These are phyloP conservation scores for Parazoanthus darwini DNA, from an alignment of 92 coral and sea anemone species.

Conservation along the genomic window DNA sequence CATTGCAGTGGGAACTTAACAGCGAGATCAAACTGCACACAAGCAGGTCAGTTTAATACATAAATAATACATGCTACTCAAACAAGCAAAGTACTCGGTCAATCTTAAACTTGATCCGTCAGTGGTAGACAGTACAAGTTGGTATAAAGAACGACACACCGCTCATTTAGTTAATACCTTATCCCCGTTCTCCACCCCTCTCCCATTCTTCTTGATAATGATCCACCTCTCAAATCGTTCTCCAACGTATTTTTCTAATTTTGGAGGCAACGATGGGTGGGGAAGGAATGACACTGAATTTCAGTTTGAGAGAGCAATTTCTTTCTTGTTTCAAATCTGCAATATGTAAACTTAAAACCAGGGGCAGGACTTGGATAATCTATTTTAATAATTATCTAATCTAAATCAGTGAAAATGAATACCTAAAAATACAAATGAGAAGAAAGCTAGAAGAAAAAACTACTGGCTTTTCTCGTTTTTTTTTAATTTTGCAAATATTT, in stretches of 20 bases:
- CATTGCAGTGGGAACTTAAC: not conserved
- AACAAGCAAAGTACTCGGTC: not conserved
- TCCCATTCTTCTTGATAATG: too few species aligned
- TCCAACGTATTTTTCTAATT: too few species aligned
- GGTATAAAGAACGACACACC: not conserved
- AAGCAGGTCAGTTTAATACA: not conserved
- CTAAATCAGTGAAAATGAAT: not conserved
- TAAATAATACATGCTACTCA: too few species aligned
- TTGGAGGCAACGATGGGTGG: constrained; percentile 27
- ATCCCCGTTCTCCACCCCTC: too few species aligned
- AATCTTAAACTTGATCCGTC: not conserved
- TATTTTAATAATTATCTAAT: not conserved
- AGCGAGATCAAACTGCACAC: not conserved
- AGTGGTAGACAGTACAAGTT: too few species aligned
- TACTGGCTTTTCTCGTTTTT: not conserved
- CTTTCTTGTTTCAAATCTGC: not conserved
- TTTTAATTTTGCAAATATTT: too few species aligned
- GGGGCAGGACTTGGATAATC: not conserved
- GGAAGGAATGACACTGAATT: constrained; percentile 24
- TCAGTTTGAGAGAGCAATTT: constrained; percentile 27
- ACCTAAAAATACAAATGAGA: not conserved
- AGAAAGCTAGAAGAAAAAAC: not conserved
- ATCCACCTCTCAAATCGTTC: not conserved
- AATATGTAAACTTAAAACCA: not conserved
- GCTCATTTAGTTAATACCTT: too few species aligned